Evolutionary conservation across 2,113 vertebrate species (phyloP), one percentile per base, ranked within the genome.

Genomic region (Paralichthys olivaceus): DNA sequence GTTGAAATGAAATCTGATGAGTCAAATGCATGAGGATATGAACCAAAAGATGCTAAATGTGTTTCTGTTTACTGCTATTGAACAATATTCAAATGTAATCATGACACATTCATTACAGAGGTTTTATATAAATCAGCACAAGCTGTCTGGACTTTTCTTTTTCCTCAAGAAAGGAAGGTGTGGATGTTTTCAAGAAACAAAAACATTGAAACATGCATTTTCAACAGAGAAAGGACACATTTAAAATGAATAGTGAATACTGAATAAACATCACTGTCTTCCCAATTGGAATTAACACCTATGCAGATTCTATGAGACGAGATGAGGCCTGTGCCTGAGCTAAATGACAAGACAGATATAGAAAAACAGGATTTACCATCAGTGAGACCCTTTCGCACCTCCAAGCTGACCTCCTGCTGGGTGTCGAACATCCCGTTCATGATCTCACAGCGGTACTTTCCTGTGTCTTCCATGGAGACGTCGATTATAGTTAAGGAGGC

Each of bases 371-470:
- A 83, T 63, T 90, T 92, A 94, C 91, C 91, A 19, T 83, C 19
- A 40, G 0, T n/a, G 4, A 19, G 1, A 55, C 9, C 86, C 93
- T 1, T 92, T 92, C 93, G 81, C 79, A 98, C 87, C 71, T 96
- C 94, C 84, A 99, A 84, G 14, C 90, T 60, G 54, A 98, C 79
- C 57, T 96, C 94, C 0, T 92, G 86, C 0, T 92, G 80, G 4
- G 87, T 90, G 0, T 99, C 98, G 56, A 96, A 94, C 75, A 97
- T 72, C 53, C 97, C 97, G 4, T 95, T 94, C 70, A 96, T 94
- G 70, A 99, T 89, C 85, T 99, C 96, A 11, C 98, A 99, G 77
- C 92, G 96, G 63, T 98, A 99, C 79, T 83, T 94, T 54, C 98
- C 98, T 0, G 87, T 92, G 87, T 99, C 97, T 2, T 96, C 95